Base-by-base conservation (phyloP, 35 echinoderm and acorn worm species). In the Stichopus chloronotus region DNA sequence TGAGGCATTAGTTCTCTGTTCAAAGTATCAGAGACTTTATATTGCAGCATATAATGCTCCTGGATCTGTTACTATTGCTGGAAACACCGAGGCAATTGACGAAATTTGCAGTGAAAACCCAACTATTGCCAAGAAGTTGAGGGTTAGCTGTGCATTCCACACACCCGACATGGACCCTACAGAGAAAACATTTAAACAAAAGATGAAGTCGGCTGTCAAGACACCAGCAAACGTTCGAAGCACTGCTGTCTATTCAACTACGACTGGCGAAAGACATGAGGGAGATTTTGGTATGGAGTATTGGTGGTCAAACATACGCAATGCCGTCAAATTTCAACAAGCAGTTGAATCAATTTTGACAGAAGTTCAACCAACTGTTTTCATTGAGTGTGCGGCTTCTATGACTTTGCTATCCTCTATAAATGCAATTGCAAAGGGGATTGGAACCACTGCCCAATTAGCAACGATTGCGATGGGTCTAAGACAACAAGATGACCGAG, bases 241-340 rank as follows among this genome's bases (percentile, higher is more conserved):
- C 9, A 85, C 91, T 53, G 93, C 92, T 5, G 59, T 98, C 54
- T 98, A 96, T 61, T 98, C 97, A 61, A 98, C 97, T 14, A 77
- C 94, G 2, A 96, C 90, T 8, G 97, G 97, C 25, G 87, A 94
- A 78, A 58, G 58, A 13, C 91, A 98, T 79, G 85, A 96, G 10
- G 97, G 93, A 87, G 91, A 90, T 52, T 96, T 98, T 88, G 91
- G 92, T 52, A 94, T 93, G 16, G 91, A 92, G 12, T 98, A 98
- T 68, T 98, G 97, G 97, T 98, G 97, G 97, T 57, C 84, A 5
- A 98, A 98, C 72, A 98, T 98, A 22, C 90, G 97, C 17, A 94
- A 94, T 77, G 55, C 93, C 9, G 97, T 98, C 16, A 88, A 90
- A 52, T 98, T 98, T 69, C 86, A 93, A 72, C 78, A 91, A 11